Base-by-base conservation (phyloP, 2,888 invertebrate genomes). In the Sussaba pulchella region DNA sequence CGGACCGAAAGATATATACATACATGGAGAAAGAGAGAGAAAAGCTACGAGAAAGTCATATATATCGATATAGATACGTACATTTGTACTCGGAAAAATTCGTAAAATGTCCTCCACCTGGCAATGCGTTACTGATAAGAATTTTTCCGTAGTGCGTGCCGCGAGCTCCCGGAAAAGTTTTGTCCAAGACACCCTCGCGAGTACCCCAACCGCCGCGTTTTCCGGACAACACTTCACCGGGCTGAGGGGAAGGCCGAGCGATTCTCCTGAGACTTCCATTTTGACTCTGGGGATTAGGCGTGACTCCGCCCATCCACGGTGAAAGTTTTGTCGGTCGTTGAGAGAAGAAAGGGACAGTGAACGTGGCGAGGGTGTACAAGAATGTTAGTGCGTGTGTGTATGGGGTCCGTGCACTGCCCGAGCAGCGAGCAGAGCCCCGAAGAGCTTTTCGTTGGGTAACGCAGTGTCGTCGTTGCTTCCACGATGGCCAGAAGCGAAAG, bases 201-300 rank as follows among this genome's bases (percentile, higher is more conserved):
- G 76, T 80, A 73, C 85, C 84, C 84, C 72, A 80, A 83, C 83
- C 72, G 71, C 78, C 47, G 52, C 61, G 73, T 2, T 66, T 70
- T 64, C 61, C 66, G 83, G 84, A 82, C 82, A 81, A 83, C 77
- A 83, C 75, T 71, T 79, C 26, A 66, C 36, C 79, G 63, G 43
- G 69, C 69, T 43, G 36, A 36, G 54, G 82, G 80, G 79, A 61
- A 61, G 63, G 67, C 57, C 78, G 78, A 66, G 61, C 24, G 79
- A 84, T 88, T 91, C 92, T 92, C 92, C 82, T 78, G 92, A 92
- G 92, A 92, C 92, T 91, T 92, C 92, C 92, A 92, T 92, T 92
- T 92, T 92, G 92, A 92, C 92, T 92, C 92, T 89, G 86, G 92
- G 92, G 92, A 92, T 92, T 92, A 92, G 91, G 90, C 89, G 89